These are phyloP conservation scores for Drosophila testacea DNA, from an alignment of 2,888 invertebrate species.

Conservation along the genomic window DNA sequence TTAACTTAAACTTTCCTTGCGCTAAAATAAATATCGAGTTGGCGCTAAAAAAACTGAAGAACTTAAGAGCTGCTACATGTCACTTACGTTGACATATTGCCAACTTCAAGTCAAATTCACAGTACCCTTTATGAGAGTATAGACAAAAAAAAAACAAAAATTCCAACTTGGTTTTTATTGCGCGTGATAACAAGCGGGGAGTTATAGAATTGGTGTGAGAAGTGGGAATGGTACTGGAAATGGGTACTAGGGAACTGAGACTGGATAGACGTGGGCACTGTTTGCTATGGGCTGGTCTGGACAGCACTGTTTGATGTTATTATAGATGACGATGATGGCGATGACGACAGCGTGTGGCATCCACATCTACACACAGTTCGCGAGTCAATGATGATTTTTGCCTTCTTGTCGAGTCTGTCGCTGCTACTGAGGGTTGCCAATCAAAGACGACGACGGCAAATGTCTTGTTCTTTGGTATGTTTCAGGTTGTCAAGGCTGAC, in stretches of 20 bases:
- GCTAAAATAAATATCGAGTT: slow-evolving; percentile 3
- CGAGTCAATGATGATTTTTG: slow-evolving; percentile 55
- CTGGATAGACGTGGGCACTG: slow-evolving; percentile 48
- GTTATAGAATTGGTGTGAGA: slow-evolving; percentile 44
- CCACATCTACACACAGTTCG: slow-evolving; percentile 8
- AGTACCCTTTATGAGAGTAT: slow-evolving; percentile 50
- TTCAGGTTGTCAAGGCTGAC: slow-evolving; percentile 72
- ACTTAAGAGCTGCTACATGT: slow-evolving; percentile 15
- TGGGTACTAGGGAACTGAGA: slow-evolving; percentile 8
- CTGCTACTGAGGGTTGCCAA: slow-evolving; percentile 62
- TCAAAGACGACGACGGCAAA: slow-evolving; percentile 68
- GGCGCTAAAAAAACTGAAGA: slow-evolving; percentile 6
- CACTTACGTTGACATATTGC: slow-evolving; percentile 47
- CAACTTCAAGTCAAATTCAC: slow-evolving; percentile 38
- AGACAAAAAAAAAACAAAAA: slow-evolving; percentile 32
- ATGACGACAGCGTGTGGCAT: slow-evolving; percentile 59
- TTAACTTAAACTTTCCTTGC: background rate
- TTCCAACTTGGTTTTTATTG: slow-evolving; percentile 73
- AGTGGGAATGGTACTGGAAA: slow-evolving; percentile 9
- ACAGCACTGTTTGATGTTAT: slow-evolving; percentile 76
- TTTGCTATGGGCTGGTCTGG: slow-evolving; percentile 59
- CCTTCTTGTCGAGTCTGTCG: slow-evolving; percentile 22
- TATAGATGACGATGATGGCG: slow-evolving; percentile 74
- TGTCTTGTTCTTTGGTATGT: slow-evolving; percentile 71
- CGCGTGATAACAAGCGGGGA: slow-evolving; percentile 75